Conservation (phyloP, 2,888 invertebrate species). For the Heterodera filipjevi region DNA sequence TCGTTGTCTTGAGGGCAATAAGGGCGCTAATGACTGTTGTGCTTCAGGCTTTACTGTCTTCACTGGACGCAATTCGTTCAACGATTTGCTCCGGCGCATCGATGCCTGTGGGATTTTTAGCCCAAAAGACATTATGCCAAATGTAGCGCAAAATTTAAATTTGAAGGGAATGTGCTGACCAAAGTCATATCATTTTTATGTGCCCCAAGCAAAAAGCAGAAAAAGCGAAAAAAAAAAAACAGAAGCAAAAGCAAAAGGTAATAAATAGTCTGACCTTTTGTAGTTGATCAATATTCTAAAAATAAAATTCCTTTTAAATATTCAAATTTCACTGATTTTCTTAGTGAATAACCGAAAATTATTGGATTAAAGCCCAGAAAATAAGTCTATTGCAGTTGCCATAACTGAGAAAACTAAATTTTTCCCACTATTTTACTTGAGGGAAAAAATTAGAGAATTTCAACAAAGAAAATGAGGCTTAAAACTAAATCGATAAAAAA, state of each 20-base stretch:
- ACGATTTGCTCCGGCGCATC: conserved; percentile 40
- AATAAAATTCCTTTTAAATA: conserved; percentile 9
- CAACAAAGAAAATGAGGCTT: no score
- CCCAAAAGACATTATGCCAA: conserved; percentile 6
- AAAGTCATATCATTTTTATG: background rate
- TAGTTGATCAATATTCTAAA: conserved; percentile 30
- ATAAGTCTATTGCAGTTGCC: no score
- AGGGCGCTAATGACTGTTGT: background rate
- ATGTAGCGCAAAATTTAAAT: background rate
- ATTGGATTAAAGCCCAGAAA: no score
- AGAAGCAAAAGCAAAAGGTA: conserved; percentile 1
- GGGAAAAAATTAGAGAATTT: no score
- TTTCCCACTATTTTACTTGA: background rate
- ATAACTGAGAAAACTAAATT: conserved; percentile 25
- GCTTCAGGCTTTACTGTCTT: conserved; percentile 32
- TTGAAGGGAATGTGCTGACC: background rate
- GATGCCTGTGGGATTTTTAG: conserved; percentile 31
- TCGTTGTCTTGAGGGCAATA: background rate
- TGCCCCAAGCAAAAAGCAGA: conserved; percentile 18
- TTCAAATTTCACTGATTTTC: background rate
- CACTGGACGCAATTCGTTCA: conserved; percentile 41
- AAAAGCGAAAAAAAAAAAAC: conserved; percentile 18
- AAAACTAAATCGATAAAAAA: no score
- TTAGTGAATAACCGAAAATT: no score
- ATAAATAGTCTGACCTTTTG: conserved; percentile 26